phyloP scores from a whole-genome alignment of 2,113 vertebrate species.

The Cisticola juncidis region DNA sequence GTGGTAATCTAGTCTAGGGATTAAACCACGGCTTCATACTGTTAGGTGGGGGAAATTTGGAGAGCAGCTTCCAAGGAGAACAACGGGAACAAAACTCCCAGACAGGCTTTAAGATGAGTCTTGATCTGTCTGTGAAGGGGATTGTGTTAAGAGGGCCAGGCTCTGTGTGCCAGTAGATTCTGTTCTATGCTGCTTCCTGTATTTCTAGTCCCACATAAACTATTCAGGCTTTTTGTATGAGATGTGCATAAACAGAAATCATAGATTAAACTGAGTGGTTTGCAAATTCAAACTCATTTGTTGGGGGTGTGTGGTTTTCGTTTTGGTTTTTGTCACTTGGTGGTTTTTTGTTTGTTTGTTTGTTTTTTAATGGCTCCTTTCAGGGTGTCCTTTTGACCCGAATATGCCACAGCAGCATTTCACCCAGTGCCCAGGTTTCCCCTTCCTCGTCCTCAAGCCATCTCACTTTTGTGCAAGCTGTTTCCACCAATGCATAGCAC shows the following conservation, averaged over 20 bases:
- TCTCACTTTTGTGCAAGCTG: neutral
- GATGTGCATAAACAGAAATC: neutral
- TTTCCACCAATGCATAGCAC: neutral
- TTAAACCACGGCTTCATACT: neutral
- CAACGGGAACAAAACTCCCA: neutral
- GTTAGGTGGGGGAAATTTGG: neutral
- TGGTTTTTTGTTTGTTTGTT: too few species aligned
- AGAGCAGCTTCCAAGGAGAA: neutral
- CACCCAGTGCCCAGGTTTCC: neutral
- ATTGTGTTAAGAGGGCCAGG: neutral
- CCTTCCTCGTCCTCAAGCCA: neutral
- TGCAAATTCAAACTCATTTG: neutral
- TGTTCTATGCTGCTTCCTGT: neutral
- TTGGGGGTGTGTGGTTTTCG: neutral
- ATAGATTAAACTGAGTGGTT: neutral
- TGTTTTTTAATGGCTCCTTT: neutral
- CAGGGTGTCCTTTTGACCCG: neutral
- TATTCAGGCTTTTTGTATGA: neutral
- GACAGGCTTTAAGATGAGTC: neutral
- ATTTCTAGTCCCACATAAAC: neutral
- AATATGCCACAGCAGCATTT: neutral
- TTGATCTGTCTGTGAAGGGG: neutral
- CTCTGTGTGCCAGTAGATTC: neutral
- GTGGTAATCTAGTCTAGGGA: neutral
- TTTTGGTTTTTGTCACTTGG: neutral